A percentile compares a stretch with the other conserved stretches of the same genome.
These are phyloP conservation scores for Steinernema carpocapsae DNA, from an alignment of 2,888 invertebrate genomes.

Conservation along the genomic window DNA sequence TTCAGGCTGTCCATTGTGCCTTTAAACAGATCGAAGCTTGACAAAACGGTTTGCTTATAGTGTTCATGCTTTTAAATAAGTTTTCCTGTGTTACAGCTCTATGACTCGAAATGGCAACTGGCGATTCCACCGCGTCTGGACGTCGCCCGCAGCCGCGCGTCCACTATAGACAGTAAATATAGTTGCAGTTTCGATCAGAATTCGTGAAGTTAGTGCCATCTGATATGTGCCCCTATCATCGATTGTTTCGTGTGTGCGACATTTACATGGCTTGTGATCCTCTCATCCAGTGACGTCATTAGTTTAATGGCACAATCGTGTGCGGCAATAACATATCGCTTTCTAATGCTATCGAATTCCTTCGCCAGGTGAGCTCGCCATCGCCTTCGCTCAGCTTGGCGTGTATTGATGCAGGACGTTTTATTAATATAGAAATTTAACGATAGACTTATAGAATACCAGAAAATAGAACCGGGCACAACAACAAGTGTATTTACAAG, in stretches of 20 bases:
- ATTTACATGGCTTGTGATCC: background rate
- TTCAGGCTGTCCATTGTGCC: slow-evolving; percentile 11
- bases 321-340: too few species aligned
- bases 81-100: background rate
- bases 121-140: slow-evolving; percentile 16
- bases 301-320: background rate
- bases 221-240: background rate
- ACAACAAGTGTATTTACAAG: slow-evolving; percentile 33
- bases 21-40: background rate
- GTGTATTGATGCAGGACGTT: too few species aligned
- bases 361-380: too few species aligned
- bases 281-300: slow-evolving; percentile 7
- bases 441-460: slow-evolving; percentile 28
- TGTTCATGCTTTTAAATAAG: background rate
- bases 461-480: slow-evolving; percentile 32
- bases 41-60: background rate
- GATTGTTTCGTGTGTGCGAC: background rate
- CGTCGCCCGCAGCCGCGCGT: background rate
- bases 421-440: slow-evolving; percentile 28
- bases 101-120: slow-evolving; percentile 21
- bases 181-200: slow-evolving; percentile 18
- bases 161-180: slow-evolving; percentile 15
- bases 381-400: too few species aligned
- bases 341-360: too few species aligned
- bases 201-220: background rate